Evolutionary conservation across 2,797 vertebrate species (phyloP), one percentile per base, ranked within the genome.

Genomic region (Ammospiza maritima): DNA sequence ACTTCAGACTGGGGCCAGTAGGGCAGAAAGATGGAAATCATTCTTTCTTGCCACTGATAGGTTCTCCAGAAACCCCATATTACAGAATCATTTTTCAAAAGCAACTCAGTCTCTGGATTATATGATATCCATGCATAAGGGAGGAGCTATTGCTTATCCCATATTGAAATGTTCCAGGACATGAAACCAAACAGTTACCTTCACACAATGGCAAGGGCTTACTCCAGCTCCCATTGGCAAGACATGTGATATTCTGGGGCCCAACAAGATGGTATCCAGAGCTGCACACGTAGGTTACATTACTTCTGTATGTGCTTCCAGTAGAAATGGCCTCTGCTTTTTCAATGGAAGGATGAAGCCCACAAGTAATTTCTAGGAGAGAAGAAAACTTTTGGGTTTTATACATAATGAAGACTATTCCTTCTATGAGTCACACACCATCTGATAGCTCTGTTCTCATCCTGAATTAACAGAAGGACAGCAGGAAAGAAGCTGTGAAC

Each of bases 161-260:
- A 73, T 7, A 66, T 5, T 0, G 1, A 44, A 69, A 74, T 9
- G 14, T 45, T 27, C 11, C 38, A 67, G 60, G 81, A 51, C 22
- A 48, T 1, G 16, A 90, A 78, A 86, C 4, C 2, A 5, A 85
- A 80, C 6, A 51, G 18, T 88, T 93, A 97, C 96, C 97, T 97
- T 98, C 97, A 97, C 99, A 99, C 64, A 62, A 48, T 6, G 98
- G 98, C 44, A 98, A 96, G 14, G 96, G 97, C 76, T 97, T 98
- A 70, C 98, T 99, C 99, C 99, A 99, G 75, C 96, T 98, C 93
- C 98, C 98, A 93, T 97, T 98, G 16, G 97, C 85, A 48, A 98
- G 98, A 96, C 99, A 99, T 5, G 94, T 97, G 83, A 97, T 97
- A 42, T 97, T 98, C 78, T 97, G 96, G 17, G 97, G 94, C 57